A percentile compares a stretch with the other conserved stretches of the same genome.
Evolutionary conservation across 2,888 invertebrate genomes (phyloP).

Genomic region (Diloba caeruleocephala): DNA sequence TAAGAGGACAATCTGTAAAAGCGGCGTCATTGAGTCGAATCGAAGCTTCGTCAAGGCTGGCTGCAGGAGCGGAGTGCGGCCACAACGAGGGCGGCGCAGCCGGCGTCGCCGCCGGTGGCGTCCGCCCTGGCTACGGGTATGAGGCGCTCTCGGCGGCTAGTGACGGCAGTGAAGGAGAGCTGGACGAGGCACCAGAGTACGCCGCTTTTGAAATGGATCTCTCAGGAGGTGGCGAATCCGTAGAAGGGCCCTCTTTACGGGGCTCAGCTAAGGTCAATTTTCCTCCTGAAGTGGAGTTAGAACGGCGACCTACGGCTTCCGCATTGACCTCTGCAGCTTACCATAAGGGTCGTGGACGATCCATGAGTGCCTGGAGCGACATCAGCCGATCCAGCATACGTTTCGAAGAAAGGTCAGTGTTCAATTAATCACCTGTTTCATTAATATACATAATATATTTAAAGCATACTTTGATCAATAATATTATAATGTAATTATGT

Average conservation of each 20-base stretch:
- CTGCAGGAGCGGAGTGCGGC: constrained; percentile 74
- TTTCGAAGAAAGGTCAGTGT: constrained; percentile 92
- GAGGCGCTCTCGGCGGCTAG: constrained; percentile 85
- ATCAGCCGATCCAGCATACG: constrained; percentile 95
- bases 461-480: too few species aligned
- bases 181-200: constrained; percentile 81
- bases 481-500: not conserved
- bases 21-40: constrained; percentile 85
- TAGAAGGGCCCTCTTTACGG: constrained; percentile 80
- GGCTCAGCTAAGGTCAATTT: constrained; percentile 91
- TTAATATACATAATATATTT: not conserved
- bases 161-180: constrained; percentile 84
- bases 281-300: constrained; percentile 88
- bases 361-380: constrained; percentile 97
- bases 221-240: constrained; percentile 80
- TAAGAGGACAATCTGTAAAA: constrained; percentile 77
- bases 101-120: constrained; percentile 75
- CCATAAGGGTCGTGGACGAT: constrained; percentile 90
- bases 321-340: constrained; percentile 81
- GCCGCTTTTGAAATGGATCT: constrained; percentile 83
- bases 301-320: constrained; percentile 81
- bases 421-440: not conserved
- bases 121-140: constrained; percentile 86
- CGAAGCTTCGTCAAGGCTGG: constrained; percentile 81
- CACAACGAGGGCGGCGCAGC: constrained; percentile 69